Evolutionary conservation across 2,797 vertebrate species (phyloP).

Genomic region (Bryconaethiops microstoma): DNA sequence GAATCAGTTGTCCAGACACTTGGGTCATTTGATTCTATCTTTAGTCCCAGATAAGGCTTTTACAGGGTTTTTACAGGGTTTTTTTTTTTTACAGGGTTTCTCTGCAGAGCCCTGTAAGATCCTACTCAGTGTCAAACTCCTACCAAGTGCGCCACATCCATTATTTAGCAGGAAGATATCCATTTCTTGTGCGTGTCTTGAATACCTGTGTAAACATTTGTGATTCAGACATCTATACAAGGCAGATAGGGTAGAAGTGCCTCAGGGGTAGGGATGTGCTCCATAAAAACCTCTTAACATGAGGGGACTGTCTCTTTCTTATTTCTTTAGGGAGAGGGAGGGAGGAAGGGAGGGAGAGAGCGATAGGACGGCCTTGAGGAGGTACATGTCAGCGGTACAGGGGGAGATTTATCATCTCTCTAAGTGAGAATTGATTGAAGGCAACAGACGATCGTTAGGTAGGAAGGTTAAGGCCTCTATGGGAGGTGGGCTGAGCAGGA

Average conservation of each 20-base stretch:
- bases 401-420: conserved; percentile 45
- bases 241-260: neutral
- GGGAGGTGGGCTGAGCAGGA: conserved; percentile 15
- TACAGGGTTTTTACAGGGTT: conserved; percentile 5
- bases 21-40: neutral
- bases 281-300: conserved; percentile 6
- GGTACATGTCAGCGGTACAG: conserved; percentile 33
- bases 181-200: conserved; percentile 15
- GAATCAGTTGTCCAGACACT: neutral
- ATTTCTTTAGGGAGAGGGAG: conserved; percentile 14
- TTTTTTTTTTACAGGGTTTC: conserved; percentile 14
- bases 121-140: conserved; percentile 21
- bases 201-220: conserved; percentile 30
- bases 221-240: conserved; percentile 36
- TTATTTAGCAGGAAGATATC: conserved; percentile 42
- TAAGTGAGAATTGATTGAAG: conserved; percentile 52
- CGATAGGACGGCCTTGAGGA: conserved; percentile 44
- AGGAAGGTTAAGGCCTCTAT: conserved; percentile 39
- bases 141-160: conserved; percentile 37
- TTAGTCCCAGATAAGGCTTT: conserved; percentile 1
- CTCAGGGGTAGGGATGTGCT: conserved; percentile 1
- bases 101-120: conserved; percentile 14
- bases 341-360: neutral
- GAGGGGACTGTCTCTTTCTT: neutral
- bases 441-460: conserved; percentile 40